Evolutionary conservation across 2,888 invertebrate species (phyloP).

Genomic region (Drosophila atripex): DNA sequence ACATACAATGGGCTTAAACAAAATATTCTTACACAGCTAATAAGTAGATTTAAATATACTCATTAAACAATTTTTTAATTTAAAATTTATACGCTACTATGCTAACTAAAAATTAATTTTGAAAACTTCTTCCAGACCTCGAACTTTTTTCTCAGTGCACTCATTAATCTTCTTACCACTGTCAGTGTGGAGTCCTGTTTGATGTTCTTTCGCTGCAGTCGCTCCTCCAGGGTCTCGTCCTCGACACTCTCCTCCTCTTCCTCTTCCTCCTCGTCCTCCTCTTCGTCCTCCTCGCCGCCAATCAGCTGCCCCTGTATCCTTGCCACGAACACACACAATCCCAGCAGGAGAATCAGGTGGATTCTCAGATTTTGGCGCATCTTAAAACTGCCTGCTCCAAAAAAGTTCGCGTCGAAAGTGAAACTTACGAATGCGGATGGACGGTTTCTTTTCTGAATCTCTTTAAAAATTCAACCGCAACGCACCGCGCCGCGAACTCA

Average conservation of each 20-base stretch:
- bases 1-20: not conserved
- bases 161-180: slow-evolving; percentile 72
- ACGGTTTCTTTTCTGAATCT: slow-evolving; percentile 3
- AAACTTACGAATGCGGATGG: slow-evolving; percentile 44
- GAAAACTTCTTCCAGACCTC: no score
- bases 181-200: slow-evolving; percentile 79
- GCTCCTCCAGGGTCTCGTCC: slow-evolving; percentile 80
- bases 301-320: slow-evolving; percentile 68
- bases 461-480: slow-evolving; percentile 44
- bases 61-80: no score
- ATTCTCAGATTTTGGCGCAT: slow-evolving; percentile 51
- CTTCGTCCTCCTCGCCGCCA: slow-evolving; percentile 80
- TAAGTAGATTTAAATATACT: no score
- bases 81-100: no score
- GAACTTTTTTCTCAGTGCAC: not conserved
- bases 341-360: slow-evolving; percentile 52
- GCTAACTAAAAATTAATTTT: no score
- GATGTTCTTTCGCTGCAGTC: slow-evolving; percentile 78
- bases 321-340: slow-evolving; percentile 56
- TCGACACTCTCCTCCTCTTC: slow-evolving; percentile 81
- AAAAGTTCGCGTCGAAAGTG: slow-evolving; percentile 52
- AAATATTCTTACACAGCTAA: no score
- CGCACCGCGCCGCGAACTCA: slow-evolving; percentile 58
- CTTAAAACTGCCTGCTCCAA: slow-evolving; percentile 16
- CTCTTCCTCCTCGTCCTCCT: slow-evolving; percentile 80